phyloP scores from a whole-genome alignment of 2,113 vertebrate genomes.

The Cyprinodon variegatus region DNA sequence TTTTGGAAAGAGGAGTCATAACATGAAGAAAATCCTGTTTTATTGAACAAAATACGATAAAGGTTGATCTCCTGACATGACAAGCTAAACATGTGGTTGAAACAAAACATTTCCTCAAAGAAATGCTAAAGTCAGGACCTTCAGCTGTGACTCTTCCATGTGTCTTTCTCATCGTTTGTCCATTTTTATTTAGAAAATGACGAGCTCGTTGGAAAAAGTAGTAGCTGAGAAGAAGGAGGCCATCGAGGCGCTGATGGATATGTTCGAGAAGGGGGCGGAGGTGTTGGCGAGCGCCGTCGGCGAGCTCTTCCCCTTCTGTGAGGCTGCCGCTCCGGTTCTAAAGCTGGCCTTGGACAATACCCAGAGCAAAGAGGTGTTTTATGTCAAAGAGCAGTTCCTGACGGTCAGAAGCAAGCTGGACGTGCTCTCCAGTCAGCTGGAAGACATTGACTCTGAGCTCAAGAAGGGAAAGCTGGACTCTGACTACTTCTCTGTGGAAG shows the following conservation, averaged over 20 bases:
- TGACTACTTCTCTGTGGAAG: conserved; percentile 77
- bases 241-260: conserved; percentile 80
- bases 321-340: conserved; percentile 77
- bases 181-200: conserved; percentile 64
- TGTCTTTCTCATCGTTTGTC: too few relatives aligned
- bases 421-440: conserved; percentile 74
- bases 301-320: conserved; percentile 79
- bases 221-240: conserved; percentile 83
- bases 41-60: background rate
- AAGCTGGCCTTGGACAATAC: conserved; percentile 78
- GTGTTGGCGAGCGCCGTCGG: conserved; percentile 80
- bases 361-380: conserved; percentile 81
- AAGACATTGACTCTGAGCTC: conserved; percentile 79
- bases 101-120: background rate
- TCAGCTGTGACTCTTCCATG: background rate
- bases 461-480: conserved; percentile 75
- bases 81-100: background rate
- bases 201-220: conserved; percentile 65
- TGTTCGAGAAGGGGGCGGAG: conserved; percentile 77
- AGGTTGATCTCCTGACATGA: background rate
- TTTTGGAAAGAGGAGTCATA: background rate
- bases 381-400: conserved; percentile 82
- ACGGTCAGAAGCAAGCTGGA: conserved; percentile 74
- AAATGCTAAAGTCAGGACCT: background rate
- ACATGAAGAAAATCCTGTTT: background rate